A percentile compares a stretch with the other conserved stretches of the same genome.
phyloP scores from a whole-genome alignment of 64 coral and sea anemone species.

The Actinia equina region DNA sequence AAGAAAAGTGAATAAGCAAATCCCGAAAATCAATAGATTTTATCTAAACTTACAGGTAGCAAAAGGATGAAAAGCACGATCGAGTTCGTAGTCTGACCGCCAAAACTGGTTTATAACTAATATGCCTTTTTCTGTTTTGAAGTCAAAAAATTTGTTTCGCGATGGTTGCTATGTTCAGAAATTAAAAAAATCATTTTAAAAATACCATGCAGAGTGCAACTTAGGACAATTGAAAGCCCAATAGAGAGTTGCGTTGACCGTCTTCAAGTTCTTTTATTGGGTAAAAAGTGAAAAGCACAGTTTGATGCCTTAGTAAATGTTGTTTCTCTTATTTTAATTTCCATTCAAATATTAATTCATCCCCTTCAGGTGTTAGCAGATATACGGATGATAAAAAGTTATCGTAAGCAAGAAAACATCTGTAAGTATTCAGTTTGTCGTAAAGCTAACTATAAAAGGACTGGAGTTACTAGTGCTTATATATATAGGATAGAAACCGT shows the following conservation, averaged over 20 bases:
- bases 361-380: too few species aligned
- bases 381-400: too few species aligned
- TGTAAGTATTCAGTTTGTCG: too few species aligned
- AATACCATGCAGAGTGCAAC: background rate
- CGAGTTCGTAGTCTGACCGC: background rate
- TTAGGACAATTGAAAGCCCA: background rate
- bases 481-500: too few species aligned
- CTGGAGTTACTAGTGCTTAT: too few species aligned
- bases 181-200: background rate
- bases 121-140: background rate
- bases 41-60: too few species aligned
- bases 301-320: background rate
- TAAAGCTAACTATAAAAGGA: too few species aligned
- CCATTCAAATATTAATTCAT: too few species aligned
- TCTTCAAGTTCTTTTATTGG: background rate
- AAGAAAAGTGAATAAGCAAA: background rate
- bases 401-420: too few species aligned
- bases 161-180: background rate
- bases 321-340: background rate
- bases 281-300: background rate
- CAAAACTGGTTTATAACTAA: background rate
- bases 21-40: background rate
- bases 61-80: too few species aligned
- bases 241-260: background rate
- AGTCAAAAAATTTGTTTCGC: background rate